phyloP scores from a whole-genome alignment of 2,797 vertebrate genomes.

The Graptemys geographica region DNA sequence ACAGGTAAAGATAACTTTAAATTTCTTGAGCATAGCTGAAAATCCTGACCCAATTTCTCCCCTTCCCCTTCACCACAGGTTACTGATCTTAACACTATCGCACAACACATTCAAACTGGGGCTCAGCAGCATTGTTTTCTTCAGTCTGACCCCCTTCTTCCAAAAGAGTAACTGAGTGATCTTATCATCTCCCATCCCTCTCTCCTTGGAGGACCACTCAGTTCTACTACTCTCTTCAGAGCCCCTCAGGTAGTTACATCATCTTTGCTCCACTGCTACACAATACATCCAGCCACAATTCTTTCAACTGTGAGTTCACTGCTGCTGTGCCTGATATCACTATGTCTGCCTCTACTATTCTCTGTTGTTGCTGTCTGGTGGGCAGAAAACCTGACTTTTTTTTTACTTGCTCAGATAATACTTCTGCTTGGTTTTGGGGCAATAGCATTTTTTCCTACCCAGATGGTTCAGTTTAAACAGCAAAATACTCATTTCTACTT shows the following conservation, averaged over 20 bases:
- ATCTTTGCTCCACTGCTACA: neutral
- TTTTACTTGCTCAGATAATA: neutral
- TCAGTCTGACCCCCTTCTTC: neutral
- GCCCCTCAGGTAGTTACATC: neutral
- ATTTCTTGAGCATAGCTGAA: neutral
- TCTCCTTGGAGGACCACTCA: neutral
- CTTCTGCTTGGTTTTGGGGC: neutral
- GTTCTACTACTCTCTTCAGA: neutral
- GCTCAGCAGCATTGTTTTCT: neutral
- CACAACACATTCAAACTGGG: neutral
- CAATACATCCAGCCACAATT: neutral
- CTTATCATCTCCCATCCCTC: neutral
- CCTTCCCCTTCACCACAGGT: neutral
- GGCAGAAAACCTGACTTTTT: neutral
- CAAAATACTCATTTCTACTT: neutral
- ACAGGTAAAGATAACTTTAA: neutral
- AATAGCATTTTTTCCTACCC: neutral
- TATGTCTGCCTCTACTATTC: fast-evolving
- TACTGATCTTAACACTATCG: neutral
- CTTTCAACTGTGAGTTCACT: neutral
- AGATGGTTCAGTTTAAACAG: neutral
- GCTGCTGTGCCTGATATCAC: neutral
- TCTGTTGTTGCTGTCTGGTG: neutral
- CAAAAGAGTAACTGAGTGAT: neutral
- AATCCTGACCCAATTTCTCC: neutral